Evolutionary conservation across 2,888 invertebrate species (phyloP).

Genomic region (Parthenolecanium corni): DNA sequence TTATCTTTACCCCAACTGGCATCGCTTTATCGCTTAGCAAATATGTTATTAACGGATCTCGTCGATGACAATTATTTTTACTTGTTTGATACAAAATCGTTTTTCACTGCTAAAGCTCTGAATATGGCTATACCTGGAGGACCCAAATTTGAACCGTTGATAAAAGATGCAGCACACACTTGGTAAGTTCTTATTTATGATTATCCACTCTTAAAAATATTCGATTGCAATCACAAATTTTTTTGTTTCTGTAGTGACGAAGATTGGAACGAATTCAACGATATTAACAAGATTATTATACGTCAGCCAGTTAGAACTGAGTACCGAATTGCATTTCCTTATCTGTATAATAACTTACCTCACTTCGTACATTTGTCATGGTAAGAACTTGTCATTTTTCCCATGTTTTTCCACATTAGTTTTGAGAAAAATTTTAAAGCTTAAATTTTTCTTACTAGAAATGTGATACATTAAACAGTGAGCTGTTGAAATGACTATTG

Average conservation of each 20-base stretch:
- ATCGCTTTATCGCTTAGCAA: slow-evolving; percentile 90
- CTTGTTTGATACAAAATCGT: slow-evolving; percentile 96
- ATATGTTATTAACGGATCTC: slow-evolving; percentile 92
- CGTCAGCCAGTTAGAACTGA: slow-evolving; percentile 97
- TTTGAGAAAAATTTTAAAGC: slow-evolving; percentile 37
- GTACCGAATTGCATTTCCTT: slow-evolving; percentile 98
- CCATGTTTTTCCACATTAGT: slow-evolving; percentile 38
- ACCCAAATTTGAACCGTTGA: slow-evolving; percentile 97
- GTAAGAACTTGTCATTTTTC: slow-evolving; percentile 48
- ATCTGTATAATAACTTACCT: slow-evolving; percentile 96
- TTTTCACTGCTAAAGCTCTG: slow-evolving; percentile 97
- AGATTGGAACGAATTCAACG: slow-evolving; percentile 99
- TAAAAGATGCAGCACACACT: slow-evolving; percentile 92
- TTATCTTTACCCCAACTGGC: slow-evolving; percentile 94
- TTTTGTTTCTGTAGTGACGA: slow-evolving; percentile 61
- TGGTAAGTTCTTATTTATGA: slow-evolving; percentile 47
- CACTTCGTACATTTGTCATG: slow-evolving; percentile 97
- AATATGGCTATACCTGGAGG: slow-evolving; percentile 99
- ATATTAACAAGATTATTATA: slow-evolving; percentile 99
- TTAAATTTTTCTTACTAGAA: slow-evolving; percentile 43
- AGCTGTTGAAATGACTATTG: slow-evolving; percentile 37
- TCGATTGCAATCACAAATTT: background rate
- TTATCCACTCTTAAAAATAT: background rate
- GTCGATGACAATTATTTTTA: slow-evolving; percentile 99
- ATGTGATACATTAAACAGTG: slow-evolving; percentile 46